phyloP scores from a whole-genome alignment of 2,888 invertebrate species.

The Osedax frankpressi region DNA sequence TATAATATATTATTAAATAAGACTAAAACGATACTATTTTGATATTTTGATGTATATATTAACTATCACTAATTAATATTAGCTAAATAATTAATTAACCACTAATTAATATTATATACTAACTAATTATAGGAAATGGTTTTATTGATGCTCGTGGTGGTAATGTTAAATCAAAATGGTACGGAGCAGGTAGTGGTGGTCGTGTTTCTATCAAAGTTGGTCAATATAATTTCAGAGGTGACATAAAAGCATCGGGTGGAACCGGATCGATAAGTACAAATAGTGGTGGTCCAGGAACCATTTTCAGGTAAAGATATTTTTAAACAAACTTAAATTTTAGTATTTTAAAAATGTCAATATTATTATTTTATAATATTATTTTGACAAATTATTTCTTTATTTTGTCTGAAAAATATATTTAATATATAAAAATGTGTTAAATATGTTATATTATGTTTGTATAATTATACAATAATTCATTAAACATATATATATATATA shows the following conservation, averaged over 20 bases:
- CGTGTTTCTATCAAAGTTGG: slow-evolving; percentile 29
- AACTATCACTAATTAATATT: too few species aligned
- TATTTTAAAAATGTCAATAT: neutral
- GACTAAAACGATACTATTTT: too few species aligned
- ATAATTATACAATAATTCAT: too few species aligned
- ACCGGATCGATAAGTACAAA: neutral
- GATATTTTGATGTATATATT: too few species aligned
- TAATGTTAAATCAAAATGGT: slow-evolving; percentile 20
- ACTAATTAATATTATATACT: too few species aligned
- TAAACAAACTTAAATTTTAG: neutral
- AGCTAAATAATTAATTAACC: too few species aligned
- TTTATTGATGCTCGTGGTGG: slow-evolving; percentile 30
- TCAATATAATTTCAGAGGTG: neutral
- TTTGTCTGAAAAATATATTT: too few species aligned
- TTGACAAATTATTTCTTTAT: neutral
- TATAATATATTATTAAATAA: too few species aligned
- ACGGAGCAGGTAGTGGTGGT: slow-evolving; percentile 33
- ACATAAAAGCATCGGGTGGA: neutral
- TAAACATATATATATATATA: too few species aligned
- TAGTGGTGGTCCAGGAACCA: neutral
- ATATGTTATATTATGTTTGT: too few species aligned
- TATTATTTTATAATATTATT: neutral
- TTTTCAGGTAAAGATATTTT: neutral
- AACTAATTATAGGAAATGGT: slow-evolving; percentile 29
- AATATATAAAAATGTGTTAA: too few species aligned